Conservation (phyloP, 1,140 invertebrate genomes). For the Pogonomyrmex barbatus region DNA sequence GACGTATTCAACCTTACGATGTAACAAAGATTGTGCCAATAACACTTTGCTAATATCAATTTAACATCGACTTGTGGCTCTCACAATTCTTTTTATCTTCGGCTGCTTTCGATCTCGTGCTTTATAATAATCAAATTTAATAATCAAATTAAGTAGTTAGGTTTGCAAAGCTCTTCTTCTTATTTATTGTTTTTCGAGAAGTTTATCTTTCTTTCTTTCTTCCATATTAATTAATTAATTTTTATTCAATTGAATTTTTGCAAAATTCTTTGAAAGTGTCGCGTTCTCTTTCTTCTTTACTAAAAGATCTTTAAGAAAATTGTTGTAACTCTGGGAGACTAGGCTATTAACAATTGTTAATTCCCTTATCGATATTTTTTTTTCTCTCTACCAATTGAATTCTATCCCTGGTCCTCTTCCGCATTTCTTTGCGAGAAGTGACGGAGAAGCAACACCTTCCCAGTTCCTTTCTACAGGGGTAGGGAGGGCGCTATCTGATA, state of each 20-base stretch:
- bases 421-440: conserved; percentile 17
- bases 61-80: neutral
- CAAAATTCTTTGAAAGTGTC: neutral
- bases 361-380: conserved; percentile 18
- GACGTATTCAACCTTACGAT: neutral
- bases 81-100: neutral
- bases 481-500: conserved; percentile 80
- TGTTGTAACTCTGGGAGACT: neutral
- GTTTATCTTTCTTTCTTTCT: neutral
- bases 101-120: neutral
- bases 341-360: neutral
- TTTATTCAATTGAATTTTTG: neutral
- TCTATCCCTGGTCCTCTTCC: conserved; percentile 35
- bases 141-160: too few species aligned
- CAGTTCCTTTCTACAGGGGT: conserved; percentile 53
- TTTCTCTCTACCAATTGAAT: conserved; percentile 54
- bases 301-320: neutral
- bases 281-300: neutral
- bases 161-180: too few species aligned
- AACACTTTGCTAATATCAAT: neutral
- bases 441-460: conserved; percentile 54
- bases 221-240: neutral
- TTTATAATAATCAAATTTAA: neutral
- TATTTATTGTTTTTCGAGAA: too few species aligned
- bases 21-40: neutral